A percentile compares a stretch with the other conserved stretches of the same genome.
phyloP scores from a whole-genome alignment of 2,888 invertebrate species.

The Sympetrum striolatum region DNA sequence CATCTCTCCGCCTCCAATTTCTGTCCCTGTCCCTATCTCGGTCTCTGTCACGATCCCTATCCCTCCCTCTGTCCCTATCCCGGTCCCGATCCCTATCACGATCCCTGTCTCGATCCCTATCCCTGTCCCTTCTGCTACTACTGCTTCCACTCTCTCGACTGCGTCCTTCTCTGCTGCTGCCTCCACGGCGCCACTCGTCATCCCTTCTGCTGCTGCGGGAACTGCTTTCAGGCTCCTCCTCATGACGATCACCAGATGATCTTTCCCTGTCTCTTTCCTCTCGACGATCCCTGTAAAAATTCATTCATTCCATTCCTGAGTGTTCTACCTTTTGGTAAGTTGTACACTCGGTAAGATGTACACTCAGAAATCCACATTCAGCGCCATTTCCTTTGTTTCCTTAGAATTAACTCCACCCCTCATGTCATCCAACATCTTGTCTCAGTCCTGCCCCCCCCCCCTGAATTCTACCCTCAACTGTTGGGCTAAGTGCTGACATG shows the following conservation, averaged over 20 bases:
- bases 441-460: too few species aligned
- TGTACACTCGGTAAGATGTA: too few species aligned
- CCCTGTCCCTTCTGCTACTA: constrained; percentile 4
- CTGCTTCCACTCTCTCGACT: neutral
- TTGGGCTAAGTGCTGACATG: too few species aligned
- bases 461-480: too few species aligned
- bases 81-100: constrained; percentile 21
- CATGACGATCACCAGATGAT: constrained; percentile 15
- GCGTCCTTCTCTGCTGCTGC: neutral
- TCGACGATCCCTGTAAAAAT: constrained; percentile 4
- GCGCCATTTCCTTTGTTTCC: too few species aligned
- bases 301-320: too few species aligned
- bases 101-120: neutral
- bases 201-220: constrained; percentile 11
- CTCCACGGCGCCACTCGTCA: constrained; percentile 12
- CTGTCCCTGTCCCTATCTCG: constrained; percentile 29
- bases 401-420: too few species aligned
- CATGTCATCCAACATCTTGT: too few species aligned
- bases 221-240: constrained; percentile 8
- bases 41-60: constrained; percentile 2
- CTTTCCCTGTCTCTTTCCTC: constrained; percentile 11
- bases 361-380: too few species aligned
- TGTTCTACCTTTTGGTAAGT: too few species aligned
- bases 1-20: constrained; percentile 21
- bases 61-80: constrained; percentile 7